Percentiles rank a stretch among this genome's conserved stretches.
Conservation (phyloP, 2,113 vertebrate genomes). For the Tyto alba region DNA sequence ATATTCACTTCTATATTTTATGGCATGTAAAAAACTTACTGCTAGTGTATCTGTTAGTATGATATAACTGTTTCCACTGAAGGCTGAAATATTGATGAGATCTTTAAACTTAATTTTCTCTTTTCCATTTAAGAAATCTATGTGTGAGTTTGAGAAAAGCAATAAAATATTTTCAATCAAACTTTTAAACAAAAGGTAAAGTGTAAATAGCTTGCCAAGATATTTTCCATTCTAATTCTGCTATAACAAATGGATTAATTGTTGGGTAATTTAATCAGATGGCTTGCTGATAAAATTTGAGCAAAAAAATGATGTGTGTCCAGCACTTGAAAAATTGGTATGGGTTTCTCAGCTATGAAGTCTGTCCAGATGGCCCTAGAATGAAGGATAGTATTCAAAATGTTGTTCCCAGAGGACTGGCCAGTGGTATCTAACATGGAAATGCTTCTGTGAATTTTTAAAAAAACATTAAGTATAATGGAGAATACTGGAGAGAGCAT, state of each 20-base stretch:
- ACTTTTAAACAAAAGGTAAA: background rate
- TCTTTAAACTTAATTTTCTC: background rate
- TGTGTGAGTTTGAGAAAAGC: background rate
- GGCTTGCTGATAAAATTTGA: slow-evolving; percentile 22
- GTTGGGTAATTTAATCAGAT: slow-evolving; percentile 27
- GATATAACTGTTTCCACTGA: background rate
- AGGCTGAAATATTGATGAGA: background rate
- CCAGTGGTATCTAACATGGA: slow-evolving; percentile 32
- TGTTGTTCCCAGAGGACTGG: background rate
- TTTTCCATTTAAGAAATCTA: background rate
- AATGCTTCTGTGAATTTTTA: slow-evolving; percentile 1
- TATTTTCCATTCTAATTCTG: background rate
- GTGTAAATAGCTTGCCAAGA: background rate
- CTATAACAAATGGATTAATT: slow-evolving; percentile 33
- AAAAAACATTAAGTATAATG: slow-evolving; percentile 14
- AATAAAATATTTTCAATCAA: background rate
- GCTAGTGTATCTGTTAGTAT: background rate
- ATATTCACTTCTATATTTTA: background rate
- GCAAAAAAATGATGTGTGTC: background rate
- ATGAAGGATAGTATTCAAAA: slow-evolving; percentile 27
- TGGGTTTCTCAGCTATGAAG: background rate
- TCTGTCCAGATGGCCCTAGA: slow-evolving; percentile 46
- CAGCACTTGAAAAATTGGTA: slow-evolving; percentile 18
- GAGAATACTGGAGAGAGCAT: background rate
- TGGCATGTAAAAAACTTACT: background rate